A percentile compares a stretch with the other conserved stretches of the same genome.
These are phyloP conservation scores for Chlorocebus sabaeus DNA, from an alignment of 2,113 vertebrate species.

Conservation along the genomic window DNA sequence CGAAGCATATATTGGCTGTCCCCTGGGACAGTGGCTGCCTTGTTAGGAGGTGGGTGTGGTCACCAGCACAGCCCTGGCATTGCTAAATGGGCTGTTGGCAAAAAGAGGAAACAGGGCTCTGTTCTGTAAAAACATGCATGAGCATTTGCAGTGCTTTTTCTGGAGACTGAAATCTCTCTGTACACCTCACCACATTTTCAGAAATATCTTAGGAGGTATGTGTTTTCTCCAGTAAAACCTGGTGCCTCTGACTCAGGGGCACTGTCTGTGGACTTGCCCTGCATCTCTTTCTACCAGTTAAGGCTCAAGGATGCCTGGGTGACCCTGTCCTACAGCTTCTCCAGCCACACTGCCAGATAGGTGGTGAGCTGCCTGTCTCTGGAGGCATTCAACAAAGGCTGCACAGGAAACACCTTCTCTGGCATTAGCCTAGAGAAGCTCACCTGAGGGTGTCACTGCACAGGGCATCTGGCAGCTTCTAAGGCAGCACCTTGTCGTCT, in stretches of 20 bases:
- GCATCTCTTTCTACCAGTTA: neutral
- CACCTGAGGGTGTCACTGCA: accelerated
- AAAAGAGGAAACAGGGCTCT: neutral
- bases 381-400: neutral
- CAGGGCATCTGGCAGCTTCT: neutral
- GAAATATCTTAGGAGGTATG: neutral
- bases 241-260: neutral
- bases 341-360: neutral
- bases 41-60: no score
- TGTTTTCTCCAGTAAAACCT: neutral
- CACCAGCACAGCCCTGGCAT: neutral
- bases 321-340: neutral
- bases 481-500: neutral
- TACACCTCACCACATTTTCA: neutral
- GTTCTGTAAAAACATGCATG: accelerated
- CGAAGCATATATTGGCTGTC: neutral
- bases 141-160: neutral
- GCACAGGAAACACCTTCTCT: neutral
- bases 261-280: neutral
- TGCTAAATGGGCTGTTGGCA: neutral
- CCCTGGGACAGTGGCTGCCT: neutral
- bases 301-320: neutral
- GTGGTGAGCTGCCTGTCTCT: neutral
- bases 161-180: neutral
- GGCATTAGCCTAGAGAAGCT: neutral